phyloP scores from a whole-genome alignment of 2,888 invertebrate genomes.

The Drosophila meridiana region DNA sequence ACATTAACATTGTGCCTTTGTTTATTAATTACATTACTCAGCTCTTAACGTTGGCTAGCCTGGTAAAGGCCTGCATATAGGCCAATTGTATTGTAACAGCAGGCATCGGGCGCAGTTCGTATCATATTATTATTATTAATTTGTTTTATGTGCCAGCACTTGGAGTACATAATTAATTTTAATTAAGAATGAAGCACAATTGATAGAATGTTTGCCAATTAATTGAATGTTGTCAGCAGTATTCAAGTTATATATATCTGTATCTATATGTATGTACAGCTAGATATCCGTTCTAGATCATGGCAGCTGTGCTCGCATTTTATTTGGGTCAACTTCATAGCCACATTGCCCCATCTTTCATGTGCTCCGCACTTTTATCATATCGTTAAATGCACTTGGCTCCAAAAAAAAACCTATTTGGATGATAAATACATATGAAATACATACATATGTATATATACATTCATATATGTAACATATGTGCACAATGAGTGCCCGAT shows the following conservation, averaged over 20 bases:
- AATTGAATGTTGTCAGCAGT: slow-evolving; percentile 36
- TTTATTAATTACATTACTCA: slow-evolving; percentile 45
- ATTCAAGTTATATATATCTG: background rate
- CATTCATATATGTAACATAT: slow-evolving; percentile 5
- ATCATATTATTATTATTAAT: slow-evolving; percentile 53
- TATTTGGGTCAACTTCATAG: slow-evolving; percentile 56
- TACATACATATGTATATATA: background rate
- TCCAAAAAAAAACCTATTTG: slow-evolving; percentile 28
- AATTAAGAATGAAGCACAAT: slow-evolving; percentile 38
- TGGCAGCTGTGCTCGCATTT: slow-evolving; percentile 37
- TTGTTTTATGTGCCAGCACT: slow-evolving; percentile 44
- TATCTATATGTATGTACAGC: no score
- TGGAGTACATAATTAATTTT: slow-evolving; percentile 55
- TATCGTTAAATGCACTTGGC: slow-evolving; percentile 77
- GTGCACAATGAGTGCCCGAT: slow-evolving; percentile 34
- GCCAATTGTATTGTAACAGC: slow-evolving; percentile 48
- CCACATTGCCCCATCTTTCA: slow-evolving; percentile 53
- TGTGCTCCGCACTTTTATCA: slow-evolving; percentile 58
- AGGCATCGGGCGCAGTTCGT: slow-evolving; percentile 29
- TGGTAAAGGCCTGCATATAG: slow-evolving; percentile 40
- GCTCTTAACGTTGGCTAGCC: slow-evolving; percentile 27
- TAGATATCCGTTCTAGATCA: slow-evolving; percentile 9
- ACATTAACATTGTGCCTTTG: slow-evolving; percentile 22
- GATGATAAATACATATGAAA: slow-evolving; percentile 2
- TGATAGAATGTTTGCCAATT: slow-evolving; percentile 45